Evolutionary conservation across 1,140 invertebrate species (phyloP).

Genomic region (Zelostemma sp.): DNA sequence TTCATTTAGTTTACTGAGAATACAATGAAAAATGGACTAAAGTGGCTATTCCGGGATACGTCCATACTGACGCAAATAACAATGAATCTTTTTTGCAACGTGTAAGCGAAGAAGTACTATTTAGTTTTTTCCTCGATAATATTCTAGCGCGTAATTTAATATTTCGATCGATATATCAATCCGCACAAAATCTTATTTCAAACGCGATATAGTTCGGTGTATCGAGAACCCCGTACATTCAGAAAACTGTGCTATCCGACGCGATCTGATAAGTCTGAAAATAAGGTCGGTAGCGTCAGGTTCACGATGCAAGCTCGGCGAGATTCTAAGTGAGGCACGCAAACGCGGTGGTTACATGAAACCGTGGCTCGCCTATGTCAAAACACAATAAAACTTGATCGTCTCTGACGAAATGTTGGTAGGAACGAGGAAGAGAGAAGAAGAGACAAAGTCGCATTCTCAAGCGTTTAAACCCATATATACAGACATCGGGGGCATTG

Average conservation of each 20-base stretch:
- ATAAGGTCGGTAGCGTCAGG: constrained; percentile 7
- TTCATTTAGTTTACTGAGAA: too few relatives aligned
- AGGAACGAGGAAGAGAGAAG: constrained; percentile 25
- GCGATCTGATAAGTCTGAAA: constrained; percentile 23
- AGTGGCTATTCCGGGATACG: too few relatives aligned
- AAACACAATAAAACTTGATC: constrained; percentile 64
- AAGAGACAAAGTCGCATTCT: constrained; percentile 29
- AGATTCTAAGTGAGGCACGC: constrained; percentile 29
- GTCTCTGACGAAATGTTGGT: constrained; percentile 26
- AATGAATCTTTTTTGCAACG: constrained; percentile 15
- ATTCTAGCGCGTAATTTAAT: neutral
- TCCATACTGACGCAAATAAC: too few relatives aligned
- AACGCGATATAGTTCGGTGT: constrained; percentile 14
- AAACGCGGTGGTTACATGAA: constrained; percentile 45
- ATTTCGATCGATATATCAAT: constrained; percentile 1
- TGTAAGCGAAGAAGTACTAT: too few relatives aligned
- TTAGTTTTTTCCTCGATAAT: too few relatives aligned
- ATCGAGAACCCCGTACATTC: neutral
- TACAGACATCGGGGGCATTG: constrained; percentile 51
- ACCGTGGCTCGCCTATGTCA: constrained; percentile 54
- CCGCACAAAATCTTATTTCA: constrained; percentile 19
- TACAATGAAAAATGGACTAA: too few relatives aligned
- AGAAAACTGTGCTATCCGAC: neutral
- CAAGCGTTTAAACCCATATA: constrained; percentile 25
- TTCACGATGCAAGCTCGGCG: constrained; percentile 19